These are phyloP conservation scores for Brachyhypopomus gauderio DNA, from an alignment of 2,113 vertebrate species.

Conservation along the genomic window DNA sequence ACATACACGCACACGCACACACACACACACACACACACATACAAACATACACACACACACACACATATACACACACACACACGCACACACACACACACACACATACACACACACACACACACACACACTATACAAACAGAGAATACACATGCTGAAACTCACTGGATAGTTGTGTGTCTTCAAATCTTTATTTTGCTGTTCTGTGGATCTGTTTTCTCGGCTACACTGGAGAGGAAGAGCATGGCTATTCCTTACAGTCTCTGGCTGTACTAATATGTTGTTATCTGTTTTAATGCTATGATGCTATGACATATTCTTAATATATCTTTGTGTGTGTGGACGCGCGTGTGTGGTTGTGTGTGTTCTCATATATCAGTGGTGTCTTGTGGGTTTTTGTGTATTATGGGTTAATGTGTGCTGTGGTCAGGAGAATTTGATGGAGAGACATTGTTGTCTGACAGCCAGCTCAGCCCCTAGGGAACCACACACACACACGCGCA, in stretches of 20 bases:
- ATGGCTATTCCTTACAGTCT: too few relatives aligned
- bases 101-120: constrained; percentile 39
- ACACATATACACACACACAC: constrained; percentile 43
- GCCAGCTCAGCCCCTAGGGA: constrained; percentile 80
- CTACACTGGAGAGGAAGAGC: too few relatives aligned
- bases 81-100: constrained; percentile 43
- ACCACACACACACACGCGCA: constrained; percentile 48
- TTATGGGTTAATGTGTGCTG: constrained; percentile 74
- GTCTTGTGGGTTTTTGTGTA: constrained; percentile 31
- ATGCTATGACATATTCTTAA: constrained; percentile 43
- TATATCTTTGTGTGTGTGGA: constrained; percentile 63
- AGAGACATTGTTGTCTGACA: constrained; percentile 80
- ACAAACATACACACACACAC: constrained; percentile 20
- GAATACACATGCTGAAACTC: neutral
- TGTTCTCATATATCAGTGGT: constrained; percentile 26
- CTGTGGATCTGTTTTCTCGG: too few relatives aligned
- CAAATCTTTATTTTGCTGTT: too few relatives aligned
- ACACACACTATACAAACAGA: constrained; percentile 32
- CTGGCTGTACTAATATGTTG: too few relatives aligned
- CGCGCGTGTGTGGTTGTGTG: constrained; percentile 55
- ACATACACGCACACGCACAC: constrained; percentile 38
- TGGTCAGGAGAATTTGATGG: constrained; percentile 81
- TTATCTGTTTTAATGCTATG: neutral
- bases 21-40: constrained; percentile 42
- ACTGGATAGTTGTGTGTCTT: too few relatives aligned